Evolutionary conservation across 2,113 vertebrate species (phyloP).

Genomic region (Balaenoptera acutorostrata): DNA sequence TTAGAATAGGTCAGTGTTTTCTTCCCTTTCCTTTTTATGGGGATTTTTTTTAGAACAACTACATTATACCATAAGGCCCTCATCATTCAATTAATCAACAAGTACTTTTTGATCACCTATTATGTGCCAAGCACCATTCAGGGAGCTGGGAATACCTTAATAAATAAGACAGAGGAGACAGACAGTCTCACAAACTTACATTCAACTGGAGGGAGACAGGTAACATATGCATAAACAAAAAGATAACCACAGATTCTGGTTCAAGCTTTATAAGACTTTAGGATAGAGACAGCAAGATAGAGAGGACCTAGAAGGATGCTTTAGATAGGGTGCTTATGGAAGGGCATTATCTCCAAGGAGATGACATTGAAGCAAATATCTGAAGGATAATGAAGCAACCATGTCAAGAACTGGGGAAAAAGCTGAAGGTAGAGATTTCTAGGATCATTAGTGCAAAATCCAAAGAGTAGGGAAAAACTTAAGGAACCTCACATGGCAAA

Average conservation of each 20-base stretch:
- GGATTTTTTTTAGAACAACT: neutral
- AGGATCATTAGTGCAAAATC: neutral
- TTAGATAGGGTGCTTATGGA: neutral
- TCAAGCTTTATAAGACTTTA: neutral
- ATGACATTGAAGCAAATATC: neutral
- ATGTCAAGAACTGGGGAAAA: neutral
- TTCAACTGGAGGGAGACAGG: neutral
- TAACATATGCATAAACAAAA: neutral
- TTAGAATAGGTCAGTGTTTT: neutral
- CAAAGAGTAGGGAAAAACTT: neutral
- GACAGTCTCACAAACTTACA: neutral
- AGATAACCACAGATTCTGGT: neutral
- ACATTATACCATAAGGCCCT: neutral
- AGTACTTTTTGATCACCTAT: neutral
- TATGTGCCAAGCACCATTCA: neutral
- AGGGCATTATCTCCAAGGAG: neutral
- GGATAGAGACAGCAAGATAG: neutral
- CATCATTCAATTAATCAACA: neutral
- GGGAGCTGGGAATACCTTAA: neutral
- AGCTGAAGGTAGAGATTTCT: neutral
- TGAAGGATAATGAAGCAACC: neutral
- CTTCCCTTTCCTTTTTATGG: neutral
- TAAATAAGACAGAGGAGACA: neutral
- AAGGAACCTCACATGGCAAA: neutral
- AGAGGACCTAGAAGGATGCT: neutral